Percentiles rank a stretch among this genome's conserved stretches.
phyloP scores from a whole-genome alignment of 2,113 vertebrate genomes.

The Octodon degus region DNA sequence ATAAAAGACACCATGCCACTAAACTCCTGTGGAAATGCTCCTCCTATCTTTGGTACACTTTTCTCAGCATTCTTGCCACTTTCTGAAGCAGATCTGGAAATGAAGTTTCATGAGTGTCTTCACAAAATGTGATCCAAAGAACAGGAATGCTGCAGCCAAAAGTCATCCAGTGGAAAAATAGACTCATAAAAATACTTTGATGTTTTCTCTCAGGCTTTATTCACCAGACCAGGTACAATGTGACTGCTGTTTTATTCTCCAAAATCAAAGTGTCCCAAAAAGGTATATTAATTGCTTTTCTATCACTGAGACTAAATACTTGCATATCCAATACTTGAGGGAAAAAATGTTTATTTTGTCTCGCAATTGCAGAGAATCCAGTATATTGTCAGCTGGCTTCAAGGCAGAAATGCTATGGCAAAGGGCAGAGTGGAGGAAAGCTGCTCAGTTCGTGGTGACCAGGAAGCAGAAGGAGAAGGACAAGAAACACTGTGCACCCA shows the following conservation, averaged over 20 bases:
- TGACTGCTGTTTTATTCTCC: background rate
- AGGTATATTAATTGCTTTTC: background rate
- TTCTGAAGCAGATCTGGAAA: background rate
- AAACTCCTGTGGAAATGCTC: background rate
- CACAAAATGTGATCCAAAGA: background rate
- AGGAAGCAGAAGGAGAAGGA: too few species aligned
- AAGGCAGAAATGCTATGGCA: too few species aligned
- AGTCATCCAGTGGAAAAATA: background rate
- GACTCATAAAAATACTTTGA: too few species aligned
- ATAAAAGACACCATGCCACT: background rate
- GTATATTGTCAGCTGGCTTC: background rate
- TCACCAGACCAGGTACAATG: background rate
- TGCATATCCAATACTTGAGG: background rate
- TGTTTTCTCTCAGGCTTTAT: background rate
- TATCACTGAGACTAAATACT: background rate
- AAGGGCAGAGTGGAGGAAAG: too few species aligned
- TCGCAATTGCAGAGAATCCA: background rate
- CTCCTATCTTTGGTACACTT: background rate
- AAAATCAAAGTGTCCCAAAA: background rate
- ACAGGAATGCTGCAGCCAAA: background rate
- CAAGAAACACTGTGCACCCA: too few species aligned
- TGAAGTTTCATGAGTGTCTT: background rate
- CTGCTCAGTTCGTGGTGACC: too few species aligned
- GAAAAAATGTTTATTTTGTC: background rate
- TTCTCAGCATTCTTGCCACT: background rate